Evolutionary conservation across 1,140 invertebrate species (phyloP).

Genomic region (Colletes gigas): DNA sequence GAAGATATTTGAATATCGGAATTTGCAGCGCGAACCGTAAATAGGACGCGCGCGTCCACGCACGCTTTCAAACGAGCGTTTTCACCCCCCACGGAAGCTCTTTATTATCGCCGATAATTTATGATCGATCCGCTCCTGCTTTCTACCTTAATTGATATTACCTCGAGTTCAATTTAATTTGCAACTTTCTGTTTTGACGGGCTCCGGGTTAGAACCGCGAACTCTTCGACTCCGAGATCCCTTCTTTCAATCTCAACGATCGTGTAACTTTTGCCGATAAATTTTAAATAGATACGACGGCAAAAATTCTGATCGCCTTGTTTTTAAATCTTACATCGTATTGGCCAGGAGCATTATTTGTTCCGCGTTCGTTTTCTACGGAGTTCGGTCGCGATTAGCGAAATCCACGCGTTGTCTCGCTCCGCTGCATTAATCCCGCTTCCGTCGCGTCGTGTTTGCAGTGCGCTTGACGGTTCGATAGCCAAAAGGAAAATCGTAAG

Average conservation of each 20-base stretch:
- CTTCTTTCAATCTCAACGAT: too few species aligned
- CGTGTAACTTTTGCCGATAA: too few species aligned
- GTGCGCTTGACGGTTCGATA: neutral
- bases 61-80: constrained; percentile 10
- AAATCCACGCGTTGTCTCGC: neutral
- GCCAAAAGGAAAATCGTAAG: neutral
- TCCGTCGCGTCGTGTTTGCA: neutral
- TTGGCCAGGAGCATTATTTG: neutral
- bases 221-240: too few species aligned
- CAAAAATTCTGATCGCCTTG: too few species aligned
- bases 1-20: constrained; percentile 9
- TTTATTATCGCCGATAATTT: constrained; percentile 41
- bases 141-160: constrained; percentile 32
- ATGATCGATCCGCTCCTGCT: constrained; percentile 50
- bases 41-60: constrained; percentile 20
- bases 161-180: neutral
- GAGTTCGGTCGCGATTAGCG: neutral
- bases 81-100: constrained; percentile 18
- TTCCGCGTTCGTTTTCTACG: neutral
- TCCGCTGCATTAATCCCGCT: neutral
- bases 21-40: constrained; percentile 11
- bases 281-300: too few species aligned
- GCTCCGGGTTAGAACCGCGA: too few species aligned
- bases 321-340: neutral
- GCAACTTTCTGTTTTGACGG: too few species aligned